These are phyloP conservation scores for Harpagifer antarcticus DNA, from an alignment of 2,797 vertebrate species.

Conservation along the genomic window DNA sequence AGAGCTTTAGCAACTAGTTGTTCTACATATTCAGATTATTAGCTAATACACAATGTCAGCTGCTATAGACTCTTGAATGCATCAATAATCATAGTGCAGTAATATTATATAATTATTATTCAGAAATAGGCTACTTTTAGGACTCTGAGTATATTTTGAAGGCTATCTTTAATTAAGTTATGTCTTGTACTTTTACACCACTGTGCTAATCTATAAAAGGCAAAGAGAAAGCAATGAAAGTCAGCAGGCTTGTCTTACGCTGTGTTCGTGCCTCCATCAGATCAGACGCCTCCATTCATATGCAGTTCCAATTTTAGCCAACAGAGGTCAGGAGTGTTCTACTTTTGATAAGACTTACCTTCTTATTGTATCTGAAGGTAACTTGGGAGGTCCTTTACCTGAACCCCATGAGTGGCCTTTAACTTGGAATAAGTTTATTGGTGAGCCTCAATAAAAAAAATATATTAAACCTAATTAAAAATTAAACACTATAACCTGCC, in stretches of 20 bases:
- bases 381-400: background rate
- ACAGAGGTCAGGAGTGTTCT: slow-evolving; percentile 66
- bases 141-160: too few relatives aligned
- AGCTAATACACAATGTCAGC: too few relatives aligned
- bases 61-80: too few relatives aligned
- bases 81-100: too few relatives aligned
- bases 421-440: slow-evolving; percentile 40
- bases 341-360: background rate
- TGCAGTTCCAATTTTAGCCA: slow-evolving; percentile 46
- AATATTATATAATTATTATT: too few relatives aligned
- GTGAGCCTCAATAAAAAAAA: slow-evolving; percentile 32
- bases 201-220: too few relatives aligned
- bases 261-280: background rate
- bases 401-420: slow-evolving; percentile 41
- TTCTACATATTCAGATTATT: too few relatives aligned
- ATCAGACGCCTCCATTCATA: background rate
- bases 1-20: too few relatives aligned
- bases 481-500: slow-evolving; percentile 31
- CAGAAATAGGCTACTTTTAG: too few relatives aligned
- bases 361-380: background rate
- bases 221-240: too few relatives aligned
- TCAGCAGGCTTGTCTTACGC: background rate
- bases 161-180: too few relatives aligned
- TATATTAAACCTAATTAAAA: slow-evolving; percentile 46
- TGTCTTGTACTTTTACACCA: too few relatives aligned